phyloP scores from a whole-genome alignment of 2,797 vertebrate genomes.

The Bufotes viridis region DNA sequence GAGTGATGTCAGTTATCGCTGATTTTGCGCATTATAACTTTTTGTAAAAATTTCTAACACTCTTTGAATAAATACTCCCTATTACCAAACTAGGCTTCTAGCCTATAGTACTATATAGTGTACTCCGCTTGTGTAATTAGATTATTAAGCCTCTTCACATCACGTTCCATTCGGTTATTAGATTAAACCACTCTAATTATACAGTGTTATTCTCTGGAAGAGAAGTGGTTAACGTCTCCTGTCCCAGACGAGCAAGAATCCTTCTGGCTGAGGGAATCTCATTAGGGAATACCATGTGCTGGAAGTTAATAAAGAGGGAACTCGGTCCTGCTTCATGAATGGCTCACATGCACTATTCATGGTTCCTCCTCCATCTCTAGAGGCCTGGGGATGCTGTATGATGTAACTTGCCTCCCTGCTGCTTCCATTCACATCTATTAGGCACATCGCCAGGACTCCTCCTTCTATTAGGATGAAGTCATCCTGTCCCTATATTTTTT shows the following conservation, averaged over 20 bases:
- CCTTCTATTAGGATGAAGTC: slow-evolving; percentile 72
- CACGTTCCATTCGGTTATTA: background rate
- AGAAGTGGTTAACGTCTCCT: background rate
- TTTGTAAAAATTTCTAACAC: background rate
- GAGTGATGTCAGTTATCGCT: no score
- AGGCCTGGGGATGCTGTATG: slow-evolving; percentile 73
- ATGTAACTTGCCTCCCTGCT: slow-evolving; percentile 77
- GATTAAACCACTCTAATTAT: background rate
- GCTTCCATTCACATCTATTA: slow-evolving; percentile 74
- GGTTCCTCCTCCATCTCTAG: slow-evolving; percentile 55
- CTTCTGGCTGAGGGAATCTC: slow-evolving; percentile 1
- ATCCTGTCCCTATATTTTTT: slow-evolving; percentile 63
- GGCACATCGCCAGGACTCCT: slow-evolving; percentile 69
- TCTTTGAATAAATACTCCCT: background rate
- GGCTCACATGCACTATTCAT: slow-evolving; percentile 54
- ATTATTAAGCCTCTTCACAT: background rate
- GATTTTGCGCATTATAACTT: background rate
- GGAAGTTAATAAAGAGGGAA: slow-evolving; percentile 32
- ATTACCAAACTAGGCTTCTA: background rate
- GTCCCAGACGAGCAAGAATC: background rate
- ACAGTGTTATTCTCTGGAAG: background rate
- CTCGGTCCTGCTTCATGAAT: slow-evolving; percentile 50
- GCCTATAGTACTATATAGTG: background rate
- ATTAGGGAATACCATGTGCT: slow-evolving; percentile 52
- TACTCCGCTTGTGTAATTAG: background rate